phyloP scores from a whole-genome alignment of 2,113 vertebrate species.

The Stegostoma tigrinum region DNA sequence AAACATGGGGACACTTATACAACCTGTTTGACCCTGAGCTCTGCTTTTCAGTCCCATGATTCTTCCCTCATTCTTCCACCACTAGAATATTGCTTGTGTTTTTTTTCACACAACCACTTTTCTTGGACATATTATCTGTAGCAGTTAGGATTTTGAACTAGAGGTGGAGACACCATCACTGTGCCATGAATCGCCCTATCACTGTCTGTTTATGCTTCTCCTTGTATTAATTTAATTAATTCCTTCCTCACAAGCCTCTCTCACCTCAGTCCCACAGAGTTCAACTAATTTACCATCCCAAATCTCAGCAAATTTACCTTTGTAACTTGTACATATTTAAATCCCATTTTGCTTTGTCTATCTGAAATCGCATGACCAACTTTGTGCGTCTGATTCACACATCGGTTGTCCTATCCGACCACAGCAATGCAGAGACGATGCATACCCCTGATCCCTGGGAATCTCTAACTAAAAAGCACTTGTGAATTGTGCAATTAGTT shows the following conservation, averaged over 20 bases:
- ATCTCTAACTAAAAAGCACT: background rate
- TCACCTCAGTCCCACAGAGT: background rate
- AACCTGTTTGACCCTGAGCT: background rate
- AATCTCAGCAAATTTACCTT: background rate
- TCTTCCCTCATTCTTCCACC: background rate
- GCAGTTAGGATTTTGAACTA: too few relatives aligned
- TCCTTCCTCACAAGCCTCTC: too few relatives aligned
- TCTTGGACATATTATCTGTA: too few relatives aligned
- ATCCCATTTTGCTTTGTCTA: background rate
- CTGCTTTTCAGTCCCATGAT: background rate
- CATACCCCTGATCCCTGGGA: background rate
- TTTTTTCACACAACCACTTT: too few relatives aligned
- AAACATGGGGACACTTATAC: background rate
- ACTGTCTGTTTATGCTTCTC: background rate
- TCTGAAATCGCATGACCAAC: background rate
- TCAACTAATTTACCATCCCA: background rate
- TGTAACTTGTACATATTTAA: background rate
- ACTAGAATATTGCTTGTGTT: too few relatives aligned
- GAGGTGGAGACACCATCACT: too few relatives aligned
- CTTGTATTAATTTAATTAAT: background rate
- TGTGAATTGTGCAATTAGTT: background rate
- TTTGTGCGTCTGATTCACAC: background rate
- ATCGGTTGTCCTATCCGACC: too few relatives aligned
- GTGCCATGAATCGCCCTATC: background rate
- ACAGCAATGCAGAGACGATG: background rate